Evolutionary conservation across 2,888 invertebrate genomes (phyloP), one percentile per base, ranked within the genome.

Genomic region (Lithophane semibrunnea): DNA sequence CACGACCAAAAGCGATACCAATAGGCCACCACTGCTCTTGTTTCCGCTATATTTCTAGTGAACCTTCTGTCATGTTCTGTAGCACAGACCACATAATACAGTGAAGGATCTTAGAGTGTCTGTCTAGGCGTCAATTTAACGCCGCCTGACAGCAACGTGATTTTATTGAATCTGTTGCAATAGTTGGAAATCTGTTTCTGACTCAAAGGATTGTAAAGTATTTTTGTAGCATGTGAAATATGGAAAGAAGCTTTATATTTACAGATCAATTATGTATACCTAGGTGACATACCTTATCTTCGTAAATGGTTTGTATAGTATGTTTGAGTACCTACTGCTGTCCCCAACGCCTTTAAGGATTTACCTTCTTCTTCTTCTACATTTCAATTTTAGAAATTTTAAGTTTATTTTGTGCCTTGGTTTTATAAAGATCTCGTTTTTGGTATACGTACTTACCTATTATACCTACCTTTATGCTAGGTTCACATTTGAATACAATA

Each of bases 121-220:
- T 76, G 73, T 81, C 79, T 73, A 61, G 63, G 61, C 70, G 75
- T 79, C 81, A 81, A 86, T 86, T 76, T 83, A 86, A 69, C 71
- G 64, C 63, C n/a, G 77, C 71, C 49, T 70, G 60, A 44, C 42
- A 71, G 64, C 77, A 73, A 79, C 60, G 75, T 74, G 80, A 87
- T 81, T 71, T 73, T 64, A 18, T 73, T 54, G 37, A 29, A 44
- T 24, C 24, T 73, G 83, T 71, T 77, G 70, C 56, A 71, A 37
- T 68, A 61, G 29, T 71, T 54, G 47, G 13, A 29, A 64, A 63
- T 58, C 13, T 60, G 78, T 68, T 54, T 44, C 24, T 37, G 29
- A n/a, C 13, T 47, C 7, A 21, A 16, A 12, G 1, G 13, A 24
- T 12, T 71, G 16, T n/a, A 18, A 21, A 16, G 3, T 56, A 49